Base-by-base conservation (phyloP, 2,113 vertebrate species). In the Tetraodon nigroviridis region DNA sequence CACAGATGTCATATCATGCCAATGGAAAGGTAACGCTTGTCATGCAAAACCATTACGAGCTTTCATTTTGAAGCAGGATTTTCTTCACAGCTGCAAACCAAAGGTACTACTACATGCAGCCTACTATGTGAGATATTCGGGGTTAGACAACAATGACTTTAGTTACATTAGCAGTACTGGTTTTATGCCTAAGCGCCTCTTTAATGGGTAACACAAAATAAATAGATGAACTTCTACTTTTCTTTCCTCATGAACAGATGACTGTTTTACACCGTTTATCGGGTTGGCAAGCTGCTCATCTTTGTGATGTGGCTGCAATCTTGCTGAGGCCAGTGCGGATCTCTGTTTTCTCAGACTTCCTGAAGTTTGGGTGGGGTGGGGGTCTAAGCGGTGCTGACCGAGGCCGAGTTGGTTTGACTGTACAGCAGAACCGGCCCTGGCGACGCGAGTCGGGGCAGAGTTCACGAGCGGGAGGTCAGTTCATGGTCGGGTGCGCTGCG, bases 21-120 rank as follows among this genome's bases (percentile, higher is more conserved):
- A 84, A 90, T 85, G 85, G 82, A 88, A 87, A 86, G 90, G 85
- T 69, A 87, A 90, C 78, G 76, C 88, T 87, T 86, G 90, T 86
- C 93, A 93, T 94, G 93, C 93, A 91, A 90, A 90, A 87, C 84
- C 88, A 84, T 76, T 72, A 80, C 90, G 58, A 81, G 79, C 85
- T 82, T 81, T 86, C 76, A 76, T 89, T 84, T 85, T 87, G 84
- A 81, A 89, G 75, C 81, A 81, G 81, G 87, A 85, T 68, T 87
- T 86, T 89, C 45, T 90, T 91, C 90, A 90, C 84, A 91, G 78
- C 71, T 87, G 84, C 67, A 82, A 84, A 76, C 90, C 79, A 90
- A 92, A 87, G 87, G 89, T 82, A 81, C 76, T 82, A 81, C 76
- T 83, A 89, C 93, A 93, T 92, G 92, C 92, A 92, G 85, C 64